Evolutionary conservation across 1,140 invertebrate genomes (phyloP).

Genomic region (Aphidius gifuensis): DNA sequence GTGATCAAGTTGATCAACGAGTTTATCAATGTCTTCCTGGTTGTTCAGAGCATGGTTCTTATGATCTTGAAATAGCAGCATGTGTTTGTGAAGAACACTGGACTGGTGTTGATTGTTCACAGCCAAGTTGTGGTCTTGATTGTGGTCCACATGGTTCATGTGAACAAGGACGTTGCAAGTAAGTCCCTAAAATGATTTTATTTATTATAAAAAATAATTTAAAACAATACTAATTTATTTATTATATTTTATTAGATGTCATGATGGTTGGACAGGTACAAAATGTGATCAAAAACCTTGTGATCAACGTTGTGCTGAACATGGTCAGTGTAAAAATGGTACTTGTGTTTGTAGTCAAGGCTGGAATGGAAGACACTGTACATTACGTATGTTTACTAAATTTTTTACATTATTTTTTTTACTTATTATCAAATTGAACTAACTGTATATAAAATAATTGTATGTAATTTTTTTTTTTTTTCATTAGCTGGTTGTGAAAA

Average conservation of each 20-base stretch:
- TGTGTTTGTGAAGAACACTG: constrained; percentile 87
- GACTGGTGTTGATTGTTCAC: constrained; percentile 85
- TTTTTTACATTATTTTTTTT: constrained; percentile 1
- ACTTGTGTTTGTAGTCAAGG: constrained; percentile 94
- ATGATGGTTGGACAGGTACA: constrained; percentile 86
- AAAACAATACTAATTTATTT: background rate
- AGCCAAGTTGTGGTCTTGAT: constrained; percentile 86
- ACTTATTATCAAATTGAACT: background rate
- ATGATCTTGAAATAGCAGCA: constrained; percentile 80
- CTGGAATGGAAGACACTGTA: constrained; percentile 96
- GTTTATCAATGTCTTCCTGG: constrained; percentile 85
- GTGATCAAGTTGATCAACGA: constrained; percentile 80
- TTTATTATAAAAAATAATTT: too few species aligned
- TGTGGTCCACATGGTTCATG: constrained; percentile 89
- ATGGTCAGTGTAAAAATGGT: constrained; percentile 95
- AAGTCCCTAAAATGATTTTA: constrained; percentile 29
- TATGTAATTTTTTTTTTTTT: constrained; percentile 19
- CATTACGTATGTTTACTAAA: constrained; percentile 74
- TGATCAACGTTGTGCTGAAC: constrained; percentile 87
- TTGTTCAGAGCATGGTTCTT: constrained; percentile 86
- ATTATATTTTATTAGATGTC: constrained; percentile 60
- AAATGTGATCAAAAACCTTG: constrained; percentile 87
- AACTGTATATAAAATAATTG: background rate
- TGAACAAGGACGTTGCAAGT: constrained; percentile 79
- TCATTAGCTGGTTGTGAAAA: constrained; percentile 89